Evolutionary conservation across 2,888 invertebrate genomes (phyloP).

Genomic region (Drosophila greeni): DNA sequence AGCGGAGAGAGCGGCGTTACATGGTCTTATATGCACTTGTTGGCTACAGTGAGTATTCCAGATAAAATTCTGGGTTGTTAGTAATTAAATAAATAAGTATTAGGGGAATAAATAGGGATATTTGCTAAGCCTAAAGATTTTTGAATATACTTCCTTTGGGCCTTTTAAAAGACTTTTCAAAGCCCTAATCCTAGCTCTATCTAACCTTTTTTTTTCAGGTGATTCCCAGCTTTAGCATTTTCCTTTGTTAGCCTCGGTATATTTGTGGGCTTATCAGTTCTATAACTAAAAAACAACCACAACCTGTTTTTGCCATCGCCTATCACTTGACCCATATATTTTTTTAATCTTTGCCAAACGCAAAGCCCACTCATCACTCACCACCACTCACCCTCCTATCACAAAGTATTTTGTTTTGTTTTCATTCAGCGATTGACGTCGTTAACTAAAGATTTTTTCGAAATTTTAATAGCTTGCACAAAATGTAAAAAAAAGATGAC

Average conservation of each 20-base stretch:
- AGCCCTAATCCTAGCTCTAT: neutral
- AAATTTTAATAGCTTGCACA: conserved; percentile 5
- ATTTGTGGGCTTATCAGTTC: conserved; percentile 3
- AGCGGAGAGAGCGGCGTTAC: conserved; percentile 17
- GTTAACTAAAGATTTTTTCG: neutral
- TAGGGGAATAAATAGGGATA: neutral
- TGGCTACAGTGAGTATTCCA: conserved; percentile 11
- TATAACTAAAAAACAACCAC: neutral
- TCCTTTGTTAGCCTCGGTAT: neutral
- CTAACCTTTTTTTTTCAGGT: too few species aligned
- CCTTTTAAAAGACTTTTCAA: neutral
- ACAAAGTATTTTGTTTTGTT: conserved; percentile 5
- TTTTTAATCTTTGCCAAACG: conserved; percentile 7
- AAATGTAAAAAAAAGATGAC: conserved; percentile 4
- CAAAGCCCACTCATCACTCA: conserved; percentile 1
- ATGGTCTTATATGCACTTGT: conserved; percentile 11
- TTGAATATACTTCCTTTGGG: too few species aligned
- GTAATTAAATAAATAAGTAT: neutral
- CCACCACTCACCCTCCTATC: too few species aligned
- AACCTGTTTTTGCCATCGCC: conserved; percentile 5
- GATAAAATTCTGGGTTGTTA: neutral
- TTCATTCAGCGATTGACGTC: neutral
- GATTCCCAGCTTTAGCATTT: neutral
- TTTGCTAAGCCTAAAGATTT: too few species aligned
- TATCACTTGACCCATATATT: conserved; percentile 23